These are phyloP conservation scores for Craterocephalus amniculus DNA, from an alignment of 2,797 vertebrate genomes.

Conservation along the genomic window DNA sequence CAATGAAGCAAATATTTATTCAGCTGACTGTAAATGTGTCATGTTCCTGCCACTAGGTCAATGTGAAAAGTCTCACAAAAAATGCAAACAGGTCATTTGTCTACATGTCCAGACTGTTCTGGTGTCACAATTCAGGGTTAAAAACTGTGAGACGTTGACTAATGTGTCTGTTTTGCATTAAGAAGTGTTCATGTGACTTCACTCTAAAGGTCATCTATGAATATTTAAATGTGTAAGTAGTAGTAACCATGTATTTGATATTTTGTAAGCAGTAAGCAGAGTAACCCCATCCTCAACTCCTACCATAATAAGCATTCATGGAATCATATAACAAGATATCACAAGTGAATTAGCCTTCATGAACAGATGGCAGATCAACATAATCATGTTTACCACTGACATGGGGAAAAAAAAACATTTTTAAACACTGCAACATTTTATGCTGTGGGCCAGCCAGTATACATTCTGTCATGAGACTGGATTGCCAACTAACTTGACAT, in stretches of 20 bases:
- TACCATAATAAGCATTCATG: no score
- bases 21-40: not conserved
- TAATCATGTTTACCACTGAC: no score
- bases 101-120: not conserved
- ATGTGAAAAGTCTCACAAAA: not conserved
- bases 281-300: not conserved
- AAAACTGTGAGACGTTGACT: not conserved
- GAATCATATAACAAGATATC: no score
- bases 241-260: not conserved
- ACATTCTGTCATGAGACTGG: not conserved
- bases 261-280: not conserved
- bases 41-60: not conserved
- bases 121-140: not conserved
- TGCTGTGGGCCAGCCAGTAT: not conserved
- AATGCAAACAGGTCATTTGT: not conserved
- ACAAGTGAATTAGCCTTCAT: no score
- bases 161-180: not conserved
- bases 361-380: no score
- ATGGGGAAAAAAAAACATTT: not conserved
- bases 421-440: not conserved
- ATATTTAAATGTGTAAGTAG: not conserved
- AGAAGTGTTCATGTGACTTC: not conserved
- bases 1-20: not conserved
- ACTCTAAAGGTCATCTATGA: not conserved
- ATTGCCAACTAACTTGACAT: not conserved